These are phyloP conservation scores for Eolophus roseicapilla DNA, from an alignment of 2,113 vertebrate species.

Conservation along the genomic window DNA sequence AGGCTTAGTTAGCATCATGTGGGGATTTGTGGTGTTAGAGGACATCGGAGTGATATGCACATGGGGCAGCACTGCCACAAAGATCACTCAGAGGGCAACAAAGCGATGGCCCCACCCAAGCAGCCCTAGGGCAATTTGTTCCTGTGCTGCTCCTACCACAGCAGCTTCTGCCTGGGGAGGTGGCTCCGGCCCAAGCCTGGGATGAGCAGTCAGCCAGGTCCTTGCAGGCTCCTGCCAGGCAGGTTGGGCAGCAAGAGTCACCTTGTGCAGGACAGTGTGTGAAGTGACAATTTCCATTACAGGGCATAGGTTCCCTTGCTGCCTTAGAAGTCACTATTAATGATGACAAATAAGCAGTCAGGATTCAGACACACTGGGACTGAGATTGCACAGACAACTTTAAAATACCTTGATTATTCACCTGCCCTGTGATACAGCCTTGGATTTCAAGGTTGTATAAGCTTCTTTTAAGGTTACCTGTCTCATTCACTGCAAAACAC, in stretches of 20 bases:
- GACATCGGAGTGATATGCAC: rapidly evolving
- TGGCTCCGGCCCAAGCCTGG: neutral
- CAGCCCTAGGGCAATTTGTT: neutral
- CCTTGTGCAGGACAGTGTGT: rapidly evolving
- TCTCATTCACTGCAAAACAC: neutral
- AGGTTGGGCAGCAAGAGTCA: rapidly evolving
- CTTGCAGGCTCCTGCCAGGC: neutral
- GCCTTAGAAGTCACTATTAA: neutral
- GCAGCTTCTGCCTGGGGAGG: neutral
- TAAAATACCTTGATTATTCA: neutral
- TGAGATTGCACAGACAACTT: neutral
- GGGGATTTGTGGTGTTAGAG: rapidly evolving
- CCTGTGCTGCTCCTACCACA: rapidly evolving
- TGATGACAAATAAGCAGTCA: neutral
- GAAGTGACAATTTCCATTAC: neutral
- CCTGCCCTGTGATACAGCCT: neutral
- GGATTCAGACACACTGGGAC: neutral
- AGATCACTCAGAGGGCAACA: neutral
- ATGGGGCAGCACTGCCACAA: rapidly evolving
- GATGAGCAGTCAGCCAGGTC: rapidly evolving
- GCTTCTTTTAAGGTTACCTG: neutral
- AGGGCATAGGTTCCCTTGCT: neutral
- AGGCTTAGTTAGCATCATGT: neutral
- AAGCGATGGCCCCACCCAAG: rapidly evolving
- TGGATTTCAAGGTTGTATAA: neutral